phyloP scores from a whole-genome alignment of 1,140 invertebrate species.

The Capitella teleta region DNA sequence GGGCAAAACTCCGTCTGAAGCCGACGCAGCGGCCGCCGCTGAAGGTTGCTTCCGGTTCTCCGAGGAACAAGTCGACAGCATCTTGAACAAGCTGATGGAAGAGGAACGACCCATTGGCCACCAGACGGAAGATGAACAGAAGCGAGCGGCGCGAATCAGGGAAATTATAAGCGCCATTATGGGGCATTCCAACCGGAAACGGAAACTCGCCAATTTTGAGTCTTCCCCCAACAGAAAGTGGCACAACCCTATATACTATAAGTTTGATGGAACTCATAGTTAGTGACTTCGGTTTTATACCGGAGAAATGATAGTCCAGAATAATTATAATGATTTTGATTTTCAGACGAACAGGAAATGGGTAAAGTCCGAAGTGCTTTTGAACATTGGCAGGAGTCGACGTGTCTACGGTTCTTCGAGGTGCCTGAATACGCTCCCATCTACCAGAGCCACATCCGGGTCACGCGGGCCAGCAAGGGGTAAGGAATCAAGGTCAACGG shows the following conservation, averaged over 20 bases:
- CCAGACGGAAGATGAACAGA: not conserved
- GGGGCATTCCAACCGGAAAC: not conserved
- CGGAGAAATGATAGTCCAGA: not conserved
- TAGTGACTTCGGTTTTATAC: not conserved
- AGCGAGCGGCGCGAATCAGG: not conserved
- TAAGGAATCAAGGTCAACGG: not conserved
- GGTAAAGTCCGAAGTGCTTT: not conserved
- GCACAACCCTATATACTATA: conserved; percentile 3
- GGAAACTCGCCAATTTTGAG: conserved; percentile 1
- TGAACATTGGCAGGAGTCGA: not conserved
- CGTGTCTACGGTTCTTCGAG: conserved; percentile 4
- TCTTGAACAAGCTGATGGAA: not conserved
- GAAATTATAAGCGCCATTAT: no score
- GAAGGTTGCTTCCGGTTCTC: conserved; percentile 2
- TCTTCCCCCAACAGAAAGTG: not conserved
- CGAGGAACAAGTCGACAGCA: not conserved
- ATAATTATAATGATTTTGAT: not conserved
- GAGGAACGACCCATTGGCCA: not conserved
- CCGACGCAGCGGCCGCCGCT: not conserved
- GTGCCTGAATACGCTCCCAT: not conserved
- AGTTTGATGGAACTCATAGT: conserved; percentile 6
- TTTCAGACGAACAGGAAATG: not conserved
- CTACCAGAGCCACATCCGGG: not conserved
- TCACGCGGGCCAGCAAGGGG: not conserved
- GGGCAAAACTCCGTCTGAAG: no score